phyloP scores from a whole-genome alignment of 2,113 vertebrate genomes.

The Bufo gargarizans region DNA sequence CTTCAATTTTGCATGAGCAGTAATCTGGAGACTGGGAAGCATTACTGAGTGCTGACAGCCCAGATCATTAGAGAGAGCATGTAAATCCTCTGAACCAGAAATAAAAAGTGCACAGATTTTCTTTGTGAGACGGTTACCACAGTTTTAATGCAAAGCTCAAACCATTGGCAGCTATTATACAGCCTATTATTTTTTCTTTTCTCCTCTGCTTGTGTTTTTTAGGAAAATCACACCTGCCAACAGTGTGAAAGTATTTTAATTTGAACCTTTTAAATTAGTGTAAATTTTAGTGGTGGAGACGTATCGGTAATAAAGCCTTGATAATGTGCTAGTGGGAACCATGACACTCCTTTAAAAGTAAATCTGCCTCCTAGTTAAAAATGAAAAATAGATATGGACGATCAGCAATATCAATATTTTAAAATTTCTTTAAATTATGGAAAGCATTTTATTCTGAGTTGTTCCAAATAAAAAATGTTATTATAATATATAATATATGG shows the following conservation, averaged over 20 bases:
- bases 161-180: constrained; percentile 61
- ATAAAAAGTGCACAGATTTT: constrained; percentile 77
- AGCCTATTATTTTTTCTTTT: constrained; percentile 47
- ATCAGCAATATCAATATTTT: not conserved
- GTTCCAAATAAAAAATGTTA: too few species aligned
- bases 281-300: not conserved
- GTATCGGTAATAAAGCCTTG: not conserved
- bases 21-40: constrained; percentile 80
- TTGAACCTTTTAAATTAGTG: constrained; percentile 44
- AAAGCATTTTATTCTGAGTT: too few species aligned
- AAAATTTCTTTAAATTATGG: too few species aligned
- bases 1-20: constrained; percentile 88
- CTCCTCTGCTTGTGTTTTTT: constrained; percentile 41
- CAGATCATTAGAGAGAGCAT: constrained; percentile 79
- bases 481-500: too few species aligned
- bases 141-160: constrained; percentile 68
- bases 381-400: not conserved
- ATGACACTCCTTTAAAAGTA: not conserved
- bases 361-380: not conserved
- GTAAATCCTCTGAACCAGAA: constrained; percentile 83
- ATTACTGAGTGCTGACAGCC: constrained; percentile 73
- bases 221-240: constrained; percentile 10
- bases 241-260: constrained; percentile 43
- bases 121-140: constrained; percentile 70
- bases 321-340: not conserved